These are phyloP conservation scores for Deilephila porcellus DNA, from an alignment of 2,888 invertebrate genomes.

Conservation along the genomic window DNA sequence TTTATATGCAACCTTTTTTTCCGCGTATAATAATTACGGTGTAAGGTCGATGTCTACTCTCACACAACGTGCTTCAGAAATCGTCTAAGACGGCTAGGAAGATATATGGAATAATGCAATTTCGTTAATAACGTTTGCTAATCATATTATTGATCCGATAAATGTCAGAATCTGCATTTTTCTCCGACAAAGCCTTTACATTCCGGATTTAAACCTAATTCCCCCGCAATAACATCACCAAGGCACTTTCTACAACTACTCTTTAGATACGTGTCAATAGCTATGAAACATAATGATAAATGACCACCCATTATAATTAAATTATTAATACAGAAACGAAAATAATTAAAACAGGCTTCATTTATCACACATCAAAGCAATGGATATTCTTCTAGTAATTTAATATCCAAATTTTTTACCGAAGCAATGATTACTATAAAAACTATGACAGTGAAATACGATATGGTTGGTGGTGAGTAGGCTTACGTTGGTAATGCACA, in stretches of 20 bases:
- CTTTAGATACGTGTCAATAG: background rate
- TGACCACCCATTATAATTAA: background rate
- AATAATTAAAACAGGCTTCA: conserved; percentile 18
- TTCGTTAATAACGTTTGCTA: too few relatives aligned
- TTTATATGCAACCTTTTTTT: too few relatives aligned
- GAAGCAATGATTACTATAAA: conserved; percentile 11
- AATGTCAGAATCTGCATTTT: too few relatives aligned
- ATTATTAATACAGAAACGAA: background rate
- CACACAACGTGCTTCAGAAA: too few relatives aligned
- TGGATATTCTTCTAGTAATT: conserved; percentile 15
- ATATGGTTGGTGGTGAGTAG: conserved; percentile 7
- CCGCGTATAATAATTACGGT: too few relatives aligned
- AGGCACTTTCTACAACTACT: too few relatives aligned
- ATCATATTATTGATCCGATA: too few relatives aligned
- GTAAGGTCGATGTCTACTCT: too few relatives aligned
- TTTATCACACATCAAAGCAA: conserved; percentile 12
- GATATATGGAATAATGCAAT: too few relatives aligned
- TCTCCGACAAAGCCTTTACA: too few relatives aligned
- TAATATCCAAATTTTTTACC: conserved; percentile 27
- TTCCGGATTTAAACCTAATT: too few relatives aligned
- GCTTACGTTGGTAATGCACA: background rate
- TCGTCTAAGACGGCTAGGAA: too few relatives aligned
- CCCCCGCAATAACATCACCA: background rate
- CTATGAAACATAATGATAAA: background rate
- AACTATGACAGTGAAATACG: conserved; percentile 26